Conservation (phyloP, 2,113 vertebrate genomes). For the Puma concolor region DNA sequence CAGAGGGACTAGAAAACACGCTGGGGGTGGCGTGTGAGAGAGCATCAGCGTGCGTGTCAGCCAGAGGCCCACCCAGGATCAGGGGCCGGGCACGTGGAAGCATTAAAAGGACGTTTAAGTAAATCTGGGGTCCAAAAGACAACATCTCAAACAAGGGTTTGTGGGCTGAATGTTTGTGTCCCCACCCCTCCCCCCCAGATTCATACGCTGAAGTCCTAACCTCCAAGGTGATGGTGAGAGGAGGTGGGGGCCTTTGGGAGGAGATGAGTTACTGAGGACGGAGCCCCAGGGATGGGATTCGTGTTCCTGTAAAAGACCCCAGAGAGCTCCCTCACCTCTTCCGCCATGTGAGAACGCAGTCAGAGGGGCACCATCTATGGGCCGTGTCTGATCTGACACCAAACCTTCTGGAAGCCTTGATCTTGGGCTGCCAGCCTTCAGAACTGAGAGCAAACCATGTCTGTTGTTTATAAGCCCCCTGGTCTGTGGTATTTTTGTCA, state of each 20-base stretch:
- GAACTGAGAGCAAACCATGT: neutral
- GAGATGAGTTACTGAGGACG: too few species aligned
- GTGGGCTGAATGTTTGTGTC: too few species aligned
- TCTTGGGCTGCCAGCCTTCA: neutral
- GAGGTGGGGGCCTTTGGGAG: neutral
- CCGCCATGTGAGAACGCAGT: neutral
- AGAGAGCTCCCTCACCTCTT: neutral
- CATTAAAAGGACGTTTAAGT: fast-evolving
- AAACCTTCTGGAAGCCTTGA: fast-evolving
- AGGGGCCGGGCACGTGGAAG: fast-evolving
- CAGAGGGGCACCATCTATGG: fast-evolving
- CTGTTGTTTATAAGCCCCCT: too few species aligned
- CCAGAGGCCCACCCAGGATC: neutral
- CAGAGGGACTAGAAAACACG: fast-evolving
- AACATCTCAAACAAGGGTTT: neutral
- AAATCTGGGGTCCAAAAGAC: neutral
- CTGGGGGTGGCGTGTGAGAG: neutral
- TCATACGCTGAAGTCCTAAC: too few species aligned
- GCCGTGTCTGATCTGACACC: neutral
- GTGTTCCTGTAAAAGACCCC: neutral
- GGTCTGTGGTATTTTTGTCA: neutral
- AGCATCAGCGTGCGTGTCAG: fast-evolving
- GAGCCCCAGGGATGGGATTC: neutral
- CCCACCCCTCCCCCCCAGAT: too few species aligned
- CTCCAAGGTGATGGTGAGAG: too few species aligned